These are phyloP conservation scores for Tokudaia muenninki DNA, from an alignment of 2,797 vertebrate genomes.

Conservation along the genomic window DNA sequence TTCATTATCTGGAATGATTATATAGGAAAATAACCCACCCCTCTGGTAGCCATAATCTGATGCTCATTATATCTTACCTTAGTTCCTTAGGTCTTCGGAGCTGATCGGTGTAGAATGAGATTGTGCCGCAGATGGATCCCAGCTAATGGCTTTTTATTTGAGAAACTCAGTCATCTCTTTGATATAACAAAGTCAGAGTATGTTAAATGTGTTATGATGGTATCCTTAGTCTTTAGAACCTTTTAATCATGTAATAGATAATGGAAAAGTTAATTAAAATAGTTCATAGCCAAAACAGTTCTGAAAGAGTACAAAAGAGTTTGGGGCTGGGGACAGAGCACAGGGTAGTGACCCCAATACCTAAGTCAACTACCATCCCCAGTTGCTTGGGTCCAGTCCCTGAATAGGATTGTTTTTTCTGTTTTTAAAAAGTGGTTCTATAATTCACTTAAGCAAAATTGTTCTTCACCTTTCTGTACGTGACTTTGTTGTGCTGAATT, in stretches of 20 bases:
- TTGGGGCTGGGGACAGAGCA: neutral
- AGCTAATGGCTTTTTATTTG: rapidly evolving
- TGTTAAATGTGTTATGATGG: slow-evolving; percentile 9
- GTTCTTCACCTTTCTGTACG: slow-evolving; percentile 4
- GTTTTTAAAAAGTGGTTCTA: slow-evolving; percentile 21
- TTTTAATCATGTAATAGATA: neutral
- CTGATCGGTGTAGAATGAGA: slow-evolving; percentile 14
- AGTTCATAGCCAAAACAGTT: slow-evolving; percentile 44
- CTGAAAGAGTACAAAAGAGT: neutral
- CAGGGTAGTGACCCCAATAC: slow-evolving; percentile 1
- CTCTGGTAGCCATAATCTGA: slow-evolving; percentile 61
- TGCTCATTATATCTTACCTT: slow-evolving; percentile 35
- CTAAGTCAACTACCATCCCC: neutral
- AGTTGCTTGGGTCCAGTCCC: neutral
- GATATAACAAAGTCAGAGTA: neutral
- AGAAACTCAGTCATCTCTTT: slow-evolving; percentile 59
- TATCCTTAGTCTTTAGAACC: neutral
- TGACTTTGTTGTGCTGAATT: slow-evolving; percentile 16
- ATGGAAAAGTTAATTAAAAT: slow-evolving; percentile 46
- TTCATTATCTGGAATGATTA: slow-evolving; percentile 14
- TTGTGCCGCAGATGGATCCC: slow-evolving; percentile 9
- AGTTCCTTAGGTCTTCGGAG: slow-evolving; percentile 60
- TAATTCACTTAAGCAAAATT: slow-evolving; percentile 48
- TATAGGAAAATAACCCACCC: slow-evolving; percentile 25
- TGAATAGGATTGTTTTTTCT: neutral